These are phyloP conservation scores for Noctuana brunneofusca DNA, from an alignment of 2,888 invertebrate species.

Conservation along the genomic window DNA sequence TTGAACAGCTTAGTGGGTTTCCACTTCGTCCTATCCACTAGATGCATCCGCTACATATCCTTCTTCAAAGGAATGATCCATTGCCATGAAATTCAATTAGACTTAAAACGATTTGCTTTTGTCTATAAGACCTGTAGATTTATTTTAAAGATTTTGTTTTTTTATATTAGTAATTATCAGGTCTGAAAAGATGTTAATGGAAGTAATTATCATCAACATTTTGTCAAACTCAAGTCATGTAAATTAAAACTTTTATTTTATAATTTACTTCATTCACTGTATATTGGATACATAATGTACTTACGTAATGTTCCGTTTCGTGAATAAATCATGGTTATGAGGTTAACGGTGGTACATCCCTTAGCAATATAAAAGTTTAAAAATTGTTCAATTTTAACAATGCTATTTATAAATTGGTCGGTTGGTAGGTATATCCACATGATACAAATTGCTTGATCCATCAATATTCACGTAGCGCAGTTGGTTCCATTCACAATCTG, in stretches of 20 bases:
- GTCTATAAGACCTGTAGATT: not conserved
- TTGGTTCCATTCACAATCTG: conserved; percentile 54
- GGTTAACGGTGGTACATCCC: too few relatives aligned
- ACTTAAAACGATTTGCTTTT: conserved; percentile 45
- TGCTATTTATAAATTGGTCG: conserved; percentile 56
- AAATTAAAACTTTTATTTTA: too few relatives aligned
- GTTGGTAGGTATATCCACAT: conserved; percentile 60
- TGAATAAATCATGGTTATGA: too few relatives aligned
- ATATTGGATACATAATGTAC: too few relatives aligned
- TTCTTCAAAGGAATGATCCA: conserved; percentile 60
- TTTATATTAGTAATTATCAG: not conserved
- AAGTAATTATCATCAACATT: too few relatives aligned
- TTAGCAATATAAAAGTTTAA: too few relatives aligned
- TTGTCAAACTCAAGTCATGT: too few relatives aligned
- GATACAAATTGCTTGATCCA: conserved; percentile 50
- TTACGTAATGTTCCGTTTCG: too few relatives aligned
- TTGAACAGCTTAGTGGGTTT: conserved; percentile 52
- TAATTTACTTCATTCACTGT: too few relatives aligned
- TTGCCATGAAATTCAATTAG: conserved; percentile 67
- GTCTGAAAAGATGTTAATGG: too few relatives aligned
- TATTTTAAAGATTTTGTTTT: not conserved
- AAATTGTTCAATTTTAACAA: conserved; percentile 30
- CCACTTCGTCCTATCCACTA: conserved; percentile 49
- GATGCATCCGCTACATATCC: conserved; percentile 56
- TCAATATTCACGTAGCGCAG: conserved; percentile 61